Percentiles rank a stretch among this genome's conserved stretches.
phyloP scores from a whole-genome alignment of 1,140 invertebrate genomes.

The Cryptotermes secundus region DNA sequence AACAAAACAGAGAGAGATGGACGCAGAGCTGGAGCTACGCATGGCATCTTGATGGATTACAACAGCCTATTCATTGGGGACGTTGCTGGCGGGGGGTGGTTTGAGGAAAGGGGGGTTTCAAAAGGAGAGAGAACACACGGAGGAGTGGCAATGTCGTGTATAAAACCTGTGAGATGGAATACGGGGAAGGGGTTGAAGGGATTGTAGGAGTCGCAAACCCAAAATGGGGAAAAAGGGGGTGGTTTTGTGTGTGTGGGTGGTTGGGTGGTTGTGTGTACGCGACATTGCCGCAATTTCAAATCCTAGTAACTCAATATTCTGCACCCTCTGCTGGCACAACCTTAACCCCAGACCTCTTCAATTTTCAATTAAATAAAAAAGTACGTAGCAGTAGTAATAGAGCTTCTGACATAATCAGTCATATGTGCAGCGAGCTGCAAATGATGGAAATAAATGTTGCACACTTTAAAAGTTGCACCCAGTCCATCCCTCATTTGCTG shows the following conservation, averaged over 20 bases:
- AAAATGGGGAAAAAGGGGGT: background rate
- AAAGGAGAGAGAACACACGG: constrained; percentile 17
- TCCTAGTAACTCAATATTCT: background rate
- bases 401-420: background rate
- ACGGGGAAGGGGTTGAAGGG: constrained; percentile 25
- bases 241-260: background rate
- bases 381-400: background rate
- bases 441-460: background rate
- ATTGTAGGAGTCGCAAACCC: constrained; percentile 16
- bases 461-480: background rate
- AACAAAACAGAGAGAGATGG: background rate
- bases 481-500: background rate
- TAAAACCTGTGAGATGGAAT: constrained; percentile 17
- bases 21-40: constrained; percentile 3
- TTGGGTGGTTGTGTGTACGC: background rate
- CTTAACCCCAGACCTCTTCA: background rate
- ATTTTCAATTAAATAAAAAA: background rate
- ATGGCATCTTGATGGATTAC: constrained; percentile 31
- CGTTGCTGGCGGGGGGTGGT: background rate
- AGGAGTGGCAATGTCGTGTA: constrained; percentile 14
- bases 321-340: background rate
- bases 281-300: constrained; percentile 2
- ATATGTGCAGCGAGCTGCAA: background rate
- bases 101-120: background rate
- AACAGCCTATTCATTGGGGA: constrained; percentile 26